Percentiles rank a stretch among this genome's conserved stretches.
Conservation (phyloP, 23 tunicate genomes). For the Trididemnum miniatum region DNA sequence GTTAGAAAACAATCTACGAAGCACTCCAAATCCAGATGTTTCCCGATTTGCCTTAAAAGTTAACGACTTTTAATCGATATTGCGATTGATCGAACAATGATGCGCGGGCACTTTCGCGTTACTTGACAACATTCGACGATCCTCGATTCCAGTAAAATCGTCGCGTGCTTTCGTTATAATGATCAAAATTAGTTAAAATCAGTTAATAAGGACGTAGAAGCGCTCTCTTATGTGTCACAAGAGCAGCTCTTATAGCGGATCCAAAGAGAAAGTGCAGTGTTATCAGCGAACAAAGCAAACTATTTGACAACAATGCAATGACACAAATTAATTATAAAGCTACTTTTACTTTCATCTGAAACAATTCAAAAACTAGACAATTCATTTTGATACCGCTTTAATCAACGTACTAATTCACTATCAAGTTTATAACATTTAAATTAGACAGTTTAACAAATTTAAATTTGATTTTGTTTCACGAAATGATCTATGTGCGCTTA, state of each 20-base stretch:
- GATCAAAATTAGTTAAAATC: constrained; percentile 13
- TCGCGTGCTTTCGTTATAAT: background rate
- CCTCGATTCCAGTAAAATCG: background rate
- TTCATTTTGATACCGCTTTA: background rate
- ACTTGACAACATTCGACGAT: background rate
- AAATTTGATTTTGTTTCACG: no score
- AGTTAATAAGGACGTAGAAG: constrained; percentile 4
- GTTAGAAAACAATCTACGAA: background rate
- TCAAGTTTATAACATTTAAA: no score
- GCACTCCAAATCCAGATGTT: constrained; percentile 40
- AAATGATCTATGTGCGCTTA: no score
- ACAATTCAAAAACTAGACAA: background rate
- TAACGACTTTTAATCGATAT: constrained; percentile 37
- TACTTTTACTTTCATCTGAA: no score
- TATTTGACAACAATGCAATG: no score
- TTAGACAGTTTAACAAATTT: no score
- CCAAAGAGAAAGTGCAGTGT: no score
- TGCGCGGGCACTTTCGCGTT: background rate
- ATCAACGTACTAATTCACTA: no score
- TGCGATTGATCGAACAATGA: constrained; percentile 14
- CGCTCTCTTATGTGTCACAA: background rate
- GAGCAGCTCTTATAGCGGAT: background rate
- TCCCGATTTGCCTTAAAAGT: constrained; percentile 13
- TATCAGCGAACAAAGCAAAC: no score
- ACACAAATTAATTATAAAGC: no score